Base-by-base conservation (phyloP, 2,888 invertebrate genomes). In the Dicroscelio sp. region DNA sequence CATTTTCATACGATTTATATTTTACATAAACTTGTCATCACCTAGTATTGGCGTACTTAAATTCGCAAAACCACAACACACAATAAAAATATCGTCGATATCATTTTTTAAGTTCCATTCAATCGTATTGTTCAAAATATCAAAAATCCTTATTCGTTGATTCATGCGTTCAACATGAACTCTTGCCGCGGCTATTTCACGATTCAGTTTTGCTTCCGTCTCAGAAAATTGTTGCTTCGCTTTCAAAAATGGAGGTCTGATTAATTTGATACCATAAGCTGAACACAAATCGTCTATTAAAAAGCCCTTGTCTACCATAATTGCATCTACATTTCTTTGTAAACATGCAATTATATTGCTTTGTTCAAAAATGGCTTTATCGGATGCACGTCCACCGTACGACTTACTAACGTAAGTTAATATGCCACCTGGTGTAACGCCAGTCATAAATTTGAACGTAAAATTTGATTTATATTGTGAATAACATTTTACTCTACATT, bases 371-470 rank as follows among this genome's bases (percentile, higher is more conserved):
- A 94, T 94, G 65, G 71, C 69, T 86, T 93, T 93, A 67, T 94
- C 94, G 12, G 93, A 92, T 23, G 92, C 83, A 94, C 43, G 43
- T 43, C 43, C 43, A 14, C 43, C 43, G n/a, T n/a, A n/a, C n/a
- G n/a, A n/a, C n/a, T n/a, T n/a, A n/a, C n/a, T n/a, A n/a, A n/a
- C n/a, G n/a, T 43, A 43, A 43, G 43, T 43, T 43, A 43, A 43
- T 43, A 43, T 43, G 14, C 43, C 43, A 43, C 43, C 43, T 12
- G 43, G 95, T 31, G 93, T 91, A 8, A 94, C 92, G 17, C 93
- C 94, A 12, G 88, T 90, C 91, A 94, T 86, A 52, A 92, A 94
- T 89, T 94, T 93, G 0, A 93, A 67, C 20, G 94, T 94, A 27
- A 86, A 78, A 23, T 43, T 43, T 43, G 43, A 43, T 43, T 43